Evolutionary conservation across 2,113 vertebrate genomes (phyloP).

Genomic region (Ictidomys tridecemlineatus): DNA sequence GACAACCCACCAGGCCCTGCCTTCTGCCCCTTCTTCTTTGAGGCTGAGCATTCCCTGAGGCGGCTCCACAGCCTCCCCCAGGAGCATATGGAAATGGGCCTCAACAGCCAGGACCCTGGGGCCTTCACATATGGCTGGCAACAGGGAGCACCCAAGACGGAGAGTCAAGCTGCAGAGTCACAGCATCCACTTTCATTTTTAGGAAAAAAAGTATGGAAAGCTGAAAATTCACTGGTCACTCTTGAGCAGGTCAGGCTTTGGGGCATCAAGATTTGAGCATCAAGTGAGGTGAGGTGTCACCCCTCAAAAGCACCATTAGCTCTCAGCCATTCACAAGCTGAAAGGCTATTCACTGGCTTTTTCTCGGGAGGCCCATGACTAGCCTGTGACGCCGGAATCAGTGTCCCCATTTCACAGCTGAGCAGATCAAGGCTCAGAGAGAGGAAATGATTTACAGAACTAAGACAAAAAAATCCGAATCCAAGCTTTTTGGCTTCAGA

Average conservation of each 20-base stretch:
- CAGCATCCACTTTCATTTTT: background rate
- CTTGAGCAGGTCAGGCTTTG: background rate
- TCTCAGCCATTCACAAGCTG: background rate
- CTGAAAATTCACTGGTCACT: background rate
- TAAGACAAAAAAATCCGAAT: background rate
- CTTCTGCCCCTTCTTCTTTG: background rate
- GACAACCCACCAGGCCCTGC: background rate
- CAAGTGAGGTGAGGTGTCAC: accelerated
- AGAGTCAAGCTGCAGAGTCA: background rate
- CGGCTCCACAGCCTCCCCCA: background rate
- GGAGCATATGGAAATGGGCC: background rate
- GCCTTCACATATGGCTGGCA: background rate
- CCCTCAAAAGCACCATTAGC: accelerated
- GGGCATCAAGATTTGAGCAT: background rate
- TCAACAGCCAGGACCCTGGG: background rate
- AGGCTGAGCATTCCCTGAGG: background rate
- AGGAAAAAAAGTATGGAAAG: background rate
- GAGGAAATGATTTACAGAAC: background rate
- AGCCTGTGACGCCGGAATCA: background rate
- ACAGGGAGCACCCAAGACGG: background rate
- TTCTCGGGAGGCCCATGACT: background rate
- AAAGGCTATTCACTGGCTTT: background rate
- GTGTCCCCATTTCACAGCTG: background rate
- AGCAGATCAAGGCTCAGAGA: background rate
- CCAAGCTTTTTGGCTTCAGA: background rate